Percentiles rank a stretch among this genome's conserved stretches.
These are phyloP conservation scores for Mus spicilegus DNA, from an alignment of 2,113 vertebrate species.

Conservation along the genomic window DNA sequence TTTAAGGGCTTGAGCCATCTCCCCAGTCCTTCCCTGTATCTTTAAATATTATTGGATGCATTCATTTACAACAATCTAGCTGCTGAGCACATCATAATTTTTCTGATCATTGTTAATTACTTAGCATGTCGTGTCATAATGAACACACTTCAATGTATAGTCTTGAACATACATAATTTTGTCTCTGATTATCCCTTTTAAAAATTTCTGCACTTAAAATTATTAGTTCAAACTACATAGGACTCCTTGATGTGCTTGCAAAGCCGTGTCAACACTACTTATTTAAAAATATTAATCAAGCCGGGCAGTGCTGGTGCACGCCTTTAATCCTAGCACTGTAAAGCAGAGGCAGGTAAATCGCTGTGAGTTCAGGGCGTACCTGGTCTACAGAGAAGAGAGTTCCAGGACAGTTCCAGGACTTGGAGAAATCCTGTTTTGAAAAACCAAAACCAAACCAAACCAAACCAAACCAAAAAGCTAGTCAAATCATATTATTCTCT, in stretches of 20 bases:
- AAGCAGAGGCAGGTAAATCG: too few species aligned
- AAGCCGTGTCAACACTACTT: conserved; percentile 1
- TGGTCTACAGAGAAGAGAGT: too few species aligned
- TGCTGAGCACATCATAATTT: not conserved
- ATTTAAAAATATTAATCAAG: not conserved
- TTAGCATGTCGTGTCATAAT: not conserved
- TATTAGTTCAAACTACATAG: conserved; percentile 22
- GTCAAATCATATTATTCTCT: not conserved
- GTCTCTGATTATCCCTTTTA: not conserved
- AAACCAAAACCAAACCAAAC: too few species aligned
- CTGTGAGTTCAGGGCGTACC: too few species aligned
- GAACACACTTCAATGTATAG: not conserved
- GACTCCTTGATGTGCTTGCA: not conserved
- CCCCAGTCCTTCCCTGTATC: not conserved
- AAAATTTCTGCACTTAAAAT: conserved; percentile 47
- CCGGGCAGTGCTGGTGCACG: too few species aligned
- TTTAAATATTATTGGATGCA: not conserved
- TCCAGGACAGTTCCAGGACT: too few species aligned
- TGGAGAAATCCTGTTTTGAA: too few species aligned
- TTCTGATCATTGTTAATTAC: conserved; percentile 45
- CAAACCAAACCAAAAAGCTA: too few species aligned
- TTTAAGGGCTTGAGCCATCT: not conserved
- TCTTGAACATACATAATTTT: not conserved
- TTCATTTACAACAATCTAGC: not conserved
- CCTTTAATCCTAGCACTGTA: too few species aligned